Conservation (phyloP, 2,797 vertebrate genomes). For the Pangasius mekongensis region DNA sequence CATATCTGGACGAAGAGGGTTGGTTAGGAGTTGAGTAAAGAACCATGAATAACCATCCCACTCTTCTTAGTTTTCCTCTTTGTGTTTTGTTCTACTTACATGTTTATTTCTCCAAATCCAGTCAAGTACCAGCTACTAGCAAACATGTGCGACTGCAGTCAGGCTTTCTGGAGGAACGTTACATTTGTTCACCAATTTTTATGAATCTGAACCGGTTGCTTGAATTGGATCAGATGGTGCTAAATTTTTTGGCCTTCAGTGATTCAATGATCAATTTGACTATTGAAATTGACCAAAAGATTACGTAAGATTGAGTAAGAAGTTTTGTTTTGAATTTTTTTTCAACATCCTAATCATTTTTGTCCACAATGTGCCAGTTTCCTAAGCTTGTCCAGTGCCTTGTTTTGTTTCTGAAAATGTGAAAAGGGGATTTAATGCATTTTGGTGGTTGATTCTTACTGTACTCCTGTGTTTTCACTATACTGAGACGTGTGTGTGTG, state of each 20-base stretch:
- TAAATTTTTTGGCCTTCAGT: conserved; percentile 7
- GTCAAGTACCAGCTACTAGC: neutral
- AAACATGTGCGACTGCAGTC: neutral
- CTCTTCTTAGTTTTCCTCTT: neutral
- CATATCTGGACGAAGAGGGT: conserved; percentile 44
- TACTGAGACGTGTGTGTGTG: conserved; percentile 28
- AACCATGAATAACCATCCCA: conserved; percentile 54
- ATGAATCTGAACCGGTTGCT: neutral
- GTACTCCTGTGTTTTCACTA: conserved; percentile 27
- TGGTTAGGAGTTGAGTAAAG: conserved; percentile 27
- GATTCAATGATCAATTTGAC: neutral
- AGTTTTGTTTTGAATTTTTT: neutral
- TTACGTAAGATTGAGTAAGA: neutral
- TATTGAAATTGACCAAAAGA: neutral
- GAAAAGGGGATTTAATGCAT: conserved; percentile 28
- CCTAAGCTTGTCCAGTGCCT: conserved; percentile 78
- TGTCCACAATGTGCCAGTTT: conserved; percentile 66
- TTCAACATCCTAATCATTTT: conserved; percentile 13
- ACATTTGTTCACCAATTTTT: neutral
- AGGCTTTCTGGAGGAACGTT: neutral
- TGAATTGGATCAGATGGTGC: conserved; percentile 1
- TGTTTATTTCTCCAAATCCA: neutral
- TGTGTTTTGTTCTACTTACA: neutral
- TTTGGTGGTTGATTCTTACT: conserved; percentile 25
- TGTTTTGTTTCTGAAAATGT: conserved; percentile 62